Evolutionary conservation across 2,113 vertebrate genomes (phyloP), one percentile per base, ranked within the genome.

Genomic region (Gasterosteus aculeatus): DNA sequence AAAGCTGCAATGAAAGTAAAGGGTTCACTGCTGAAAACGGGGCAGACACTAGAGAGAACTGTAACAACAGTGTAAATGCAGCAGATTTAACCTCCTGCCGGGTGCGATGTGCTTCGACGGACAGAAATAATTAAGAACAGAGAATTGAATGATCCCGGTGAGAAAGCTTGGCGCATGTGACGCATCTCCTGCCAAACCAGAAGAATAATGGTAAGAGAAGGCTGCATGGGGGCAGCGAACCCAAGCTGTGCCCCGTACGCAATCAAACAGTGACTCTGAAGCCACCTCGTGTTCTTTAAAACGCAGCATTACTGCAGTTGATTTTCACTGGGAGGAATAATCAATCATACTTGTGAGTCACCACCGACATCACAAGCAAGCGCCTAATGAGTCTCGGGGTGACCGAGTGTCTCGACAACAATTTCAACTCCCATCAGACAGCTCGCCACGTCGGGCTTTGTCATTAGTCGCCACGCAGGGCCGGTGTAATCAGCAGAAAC

Each of bases 271-370:
- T 10, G 57, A 64, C 67, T 78, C 63, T 10, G 18, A 64, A 80
- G 49, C 75, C 72, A 72, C 72, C 77, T 79, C 67, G 66, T 83
- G 62, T 81, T 85, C 77, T 76, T 47, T 65, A 64, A 26, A 73
- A 80, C 82, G 75, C 9, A 42, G 26, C 39, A 73, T 71, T 59
- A 63, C 72, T 70, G 69, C 66, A 57, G 66, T 70, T 85, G 61
- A 73, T 77, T 85, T 77, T 61, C 26, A n/a, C 75, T 10, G 1
- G 19, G 57, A 69, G 69, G 58, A 74, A 74, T 75, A 83, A 88
- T 88, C 80, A 83, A 70, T 90, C 77, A 76, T 51, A 44, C 60
- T 33, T 61, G 63, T 70, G 85, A 89, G 70, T 87, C 86, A 84
- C 69, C 75, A 31, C 63, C 71, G 65, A 64, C 77, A 72, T 87